A percentile compares a stretch with the other conserved stretches of the same genome.
These are phyloP conservation scores for Ophiothrix spiculata DNA, from an alignment of 35 echinoderm and acorn worm genomes.

Conservation along the genomic window DNA sequence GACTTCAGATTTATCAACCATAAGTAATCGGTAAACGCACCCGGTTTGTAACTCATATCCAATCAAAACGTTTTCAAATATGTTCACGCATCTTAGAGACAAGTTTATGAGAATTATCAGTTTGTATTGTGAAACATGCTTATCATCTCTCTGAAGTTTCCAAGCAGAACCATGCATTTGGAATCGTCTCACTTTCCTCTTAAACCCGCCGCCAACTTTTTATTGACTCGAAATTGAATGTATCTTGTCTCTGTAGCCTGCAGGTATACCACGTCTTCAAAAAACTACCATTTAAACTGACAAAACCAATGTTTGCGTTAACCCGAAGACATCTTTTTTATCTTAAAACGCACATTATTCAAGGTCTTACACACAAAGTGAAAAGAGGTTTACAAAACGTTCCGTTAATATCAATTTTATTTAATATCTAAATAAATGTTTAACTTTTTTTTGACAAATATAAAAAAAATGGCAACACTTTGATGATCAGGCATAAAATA, in stretches of 20 bases:
- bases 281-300: neutral
- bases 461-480: conserved; percentile 12
- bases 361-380: neutral
- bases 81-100: too few species aligned
- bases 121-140: too few species aligned
- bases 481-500: conserved; percentile 8
- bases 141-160: too few species aligned
- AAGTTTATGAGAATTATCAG: too few species aligned
- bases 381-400: neutral
- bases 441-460: neutral
- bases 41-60: too few species aligned
- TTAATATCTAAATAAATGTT: conserved; percentile 7
- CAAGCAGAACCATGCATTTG: neutral
- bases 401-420: neutral
- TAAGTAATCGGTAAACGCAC: too few species aligned
- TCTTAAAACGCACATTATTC: neutral
- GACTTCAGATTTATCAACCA: too few species aligned
- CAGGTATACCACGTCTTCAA: neutral
- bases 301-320: neutral
- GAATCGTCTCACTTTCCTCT: neutral
- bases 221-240: neutral
- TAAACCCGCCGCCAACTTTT: neutral
- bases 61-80: too few species aligned
- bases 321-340: neutral
- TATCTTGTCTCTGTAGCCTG: neutral